These are phyloP conservation scores for Spisula solida DNA, from an alignment of 2,888 invertebrate species.

Conservation along the genomic window DNA sequence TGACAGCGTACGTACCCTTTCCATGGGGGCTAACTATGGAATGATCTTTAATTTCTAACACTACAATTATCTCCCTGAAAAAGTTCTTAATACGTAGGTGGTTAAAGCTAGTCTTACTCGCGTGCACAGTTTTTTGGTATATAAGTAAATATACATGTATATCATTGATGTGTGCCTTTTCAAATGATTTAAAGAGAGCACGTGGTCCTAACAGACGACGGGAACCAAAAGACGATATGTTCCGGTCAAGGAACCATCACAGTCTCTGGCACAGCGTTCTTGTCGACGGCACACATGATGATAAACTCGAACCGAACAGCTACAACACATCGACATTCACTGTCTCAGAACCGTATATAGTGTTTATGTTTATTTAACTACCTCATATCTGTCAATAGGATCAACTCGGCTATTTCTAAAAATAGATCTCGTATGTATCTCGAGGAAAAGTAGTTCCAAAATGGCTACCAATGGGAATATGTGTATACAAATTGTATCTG, in stretches of 20 bases:
- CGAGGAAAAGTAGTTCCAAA: too few species aligned
- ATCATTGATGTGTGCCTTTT: neutral
- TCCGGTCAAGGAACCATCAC: neutral
- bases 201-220: neutral
- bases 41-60: neutral
- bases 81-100: neutral
- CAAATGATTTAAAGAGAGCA: neutral
- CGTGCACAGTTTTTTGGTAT: too few species aligned
- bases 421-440: too few species aligned
- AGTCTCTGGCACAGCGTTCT: slow-evolving; percentile 31
- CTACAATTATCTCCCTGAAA: neutral
- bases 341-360: neutral
- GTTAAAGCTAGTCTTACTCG: too few species aligned
- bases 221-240: neutral
- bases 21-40: neutral
- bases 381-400: too few species aligned
- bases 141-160: too few species aligned
- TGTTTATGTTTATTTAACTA: neutral
- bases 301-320: slow-evolving; percentile 11
- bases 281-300: slow-evolving; percentile 2
- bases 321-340: slow-evolving; percentile 19
- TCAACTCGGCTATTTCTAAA: too few species aligned
- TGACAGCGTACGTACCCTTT: neutral
- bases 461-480: too few species aligned
- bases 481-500: too few species aligned